phyloP scores from a whole-genome alignment of 2,797 vertebrate genomes.

The Anas flavirostris region DNA sequence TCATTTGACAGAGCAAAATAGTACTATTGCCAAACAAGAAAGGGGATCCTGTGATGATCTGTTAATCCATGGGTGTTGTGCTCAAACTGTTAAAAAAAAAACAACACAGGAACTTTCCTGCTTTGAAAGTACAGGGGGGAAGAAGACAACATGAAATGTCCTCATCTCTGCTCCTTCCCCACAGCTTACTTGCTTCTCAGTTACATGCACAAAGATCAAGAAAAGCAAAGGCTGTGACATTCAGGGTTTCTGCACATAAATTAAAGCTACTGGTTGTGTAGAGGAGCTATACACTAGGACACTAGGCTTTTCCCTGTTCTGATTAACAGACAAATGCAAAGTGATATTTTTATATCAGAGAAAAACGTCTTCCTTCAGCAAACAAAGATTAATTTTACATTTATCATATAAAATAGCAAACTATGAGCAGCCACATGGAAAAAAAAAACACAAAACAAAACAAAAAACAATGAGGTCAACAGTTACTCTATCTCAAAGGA shows the following conservation, averaged over 20 bases:
- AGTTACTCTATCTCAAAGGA: background rate
- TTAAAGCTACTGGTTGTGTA: background rate
- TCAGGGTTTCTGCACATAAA: background rate
- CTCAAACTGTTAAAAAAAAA: background rate
- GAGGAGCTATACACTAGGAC: background rate
- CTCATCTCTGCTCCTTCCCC: background rate
- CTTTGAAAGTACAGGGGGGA: background rate
- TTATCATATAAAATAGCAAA: background rate
- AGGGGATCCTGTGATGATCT: background rate
- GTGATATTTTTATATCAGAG: background rate
- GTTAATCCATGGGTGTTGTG: background rate
- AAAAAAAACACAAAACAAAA: background rate
- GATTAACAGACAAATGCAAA: background rate
- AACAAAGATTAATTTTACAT: background rate
- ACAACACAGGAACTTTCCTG: background rate
- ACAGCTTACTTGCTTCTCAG: background rate
- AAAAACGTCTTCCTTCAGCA: background rate
- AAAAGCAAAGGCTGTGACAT: background rate
- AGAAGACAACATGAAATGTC: background rate
- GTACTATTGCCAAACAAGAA: background rate
- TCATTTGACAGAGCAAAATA: background rate
- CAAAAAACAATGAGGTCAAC: background rate
- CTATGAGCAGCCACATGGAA: background rate
- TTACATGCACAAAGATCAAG: background rate
- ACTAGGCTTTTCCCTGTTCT: background rate